Percentiles rank a stretch among this genome's conserved stretches.
phyloP scores from a whole-genome alignment of 2,888 invertebrate genomes.

The Anthoptus insignis region DNA sequence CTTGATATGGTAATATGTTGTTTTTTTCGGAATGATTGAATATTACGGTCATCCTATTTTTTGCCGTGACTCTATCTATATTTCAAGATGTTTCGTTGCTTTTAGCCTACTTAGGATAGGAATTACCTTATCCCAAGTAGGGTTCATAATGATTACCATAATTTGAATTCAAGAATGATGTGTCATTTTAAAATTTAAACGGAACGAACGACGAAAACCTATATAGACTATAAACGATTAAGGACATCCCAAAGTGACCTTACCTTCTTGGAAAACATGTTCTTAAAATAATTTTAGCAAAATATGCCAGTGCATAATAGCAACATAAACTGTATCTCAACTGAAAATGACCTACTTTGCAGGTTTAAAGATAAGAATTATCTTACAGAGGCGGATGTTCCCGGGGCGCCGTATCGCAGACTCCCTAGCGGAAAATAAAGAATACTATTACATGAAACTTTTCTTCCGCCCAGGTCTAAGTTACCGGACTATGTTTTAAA shows the following conservation, averaged over 20 bases:
- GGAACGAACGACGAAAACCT: no score
- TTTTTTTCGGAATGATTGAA: no score
- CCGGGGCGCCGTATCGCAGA: slow-evolving; percentile 3
- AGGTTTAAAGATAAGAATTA: slow-evolving; percentile 30
- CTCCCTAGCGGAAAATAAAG: slow-evolving; percentile 32
- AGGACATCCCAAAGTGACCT: background rate
- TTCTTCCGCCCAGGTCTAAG: slow-evolving; percentile 19
- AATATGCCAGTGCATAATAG: slow-evolving; percentile 10
- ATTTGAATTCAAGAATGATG: no score
- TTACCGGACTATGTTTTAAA: slow-evolving; percentile 27
- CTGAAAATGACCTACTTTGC: slow-evolving; percentile 21
- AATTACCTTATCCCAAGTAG: no score
- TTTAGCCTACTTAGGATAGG: no score
- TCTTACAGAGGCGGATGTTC: slow-evolving; percentile 20
- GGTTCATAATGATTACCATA: no score
- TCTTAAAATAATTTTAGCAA: background rate
- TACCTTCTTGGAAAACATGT: background rate
- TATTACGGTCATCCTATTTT: no score
- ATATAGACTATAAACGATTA: background rate
- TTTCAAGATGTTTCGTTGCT: no score
- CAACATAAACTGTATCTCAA: slow-evolving; percentile 11
- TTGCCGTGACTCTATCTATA: no score
- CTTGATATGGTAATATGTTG: no score
- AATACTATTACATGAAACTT: slow-evolving; percentile 28
- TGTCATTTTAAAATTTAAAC: no score